Base-by-base conservation (phyloP, 2,888 invertebrate genomes). In the Lordiphosa fenestrarum region DNA sequence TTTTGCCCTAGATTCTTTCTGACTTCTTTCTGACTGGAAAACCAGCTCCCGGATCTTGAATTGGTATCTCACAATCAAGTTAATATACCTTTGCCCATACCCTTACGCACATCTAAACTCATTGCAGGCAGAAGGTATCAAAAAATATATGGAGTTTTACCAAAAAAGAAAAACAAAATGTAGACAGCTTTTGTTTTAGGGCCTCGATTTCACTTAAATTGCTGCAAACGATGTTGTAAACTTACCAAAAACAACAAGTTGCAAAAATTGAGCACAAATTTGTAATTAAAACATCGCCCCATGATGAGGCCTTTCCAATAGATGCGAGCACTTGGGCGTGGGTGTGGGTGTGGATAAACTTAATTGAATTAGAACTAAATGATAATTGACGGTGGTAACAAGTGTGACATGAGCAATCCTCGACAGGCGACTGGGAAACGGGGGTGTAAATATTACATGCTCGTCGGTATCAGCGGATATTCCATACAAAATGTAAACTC, bases 201-300 rank as follows among this genome's bases (percentile, higher is more conserved):
- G 38, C 38, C 51, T 44, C 33, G 69, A 69, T 70, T 77, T 73
- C 73, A 73, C 77, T 39, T 46, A 33, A 42, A 12, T 35, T 33
- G 23, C 37, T 25, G 10, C 19, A 23, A 36, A 5, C 3, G 15
- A 6, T 9, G 1, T n/a, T 48, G 25, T 13, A 25, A 13, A 80
- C 87, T 87, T 77, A 89, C 89, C 88, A 89, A 80, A 87, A 94
- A 92, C 71, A 93, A 85, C 63, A 93, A 92, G 88, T 94, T 94
- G 80, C 92, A 93, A 86, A 91, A 91, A 71, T 93, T 93, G 87
- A 94, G 91, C 65, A 94, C 88, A 68, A 92, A 91, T 90, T 93
- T 93, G 54, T 93, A 92, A 87, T 91, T 92, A 44, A 91, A 90
- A 68, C 91, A 88, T 60, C 80, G 83, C 51, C 77, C 77, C 87